phyloP scores from a whole-genome alignment of 1,140 invertebrate species.

The Belonocnema kinseyi region DNA sequence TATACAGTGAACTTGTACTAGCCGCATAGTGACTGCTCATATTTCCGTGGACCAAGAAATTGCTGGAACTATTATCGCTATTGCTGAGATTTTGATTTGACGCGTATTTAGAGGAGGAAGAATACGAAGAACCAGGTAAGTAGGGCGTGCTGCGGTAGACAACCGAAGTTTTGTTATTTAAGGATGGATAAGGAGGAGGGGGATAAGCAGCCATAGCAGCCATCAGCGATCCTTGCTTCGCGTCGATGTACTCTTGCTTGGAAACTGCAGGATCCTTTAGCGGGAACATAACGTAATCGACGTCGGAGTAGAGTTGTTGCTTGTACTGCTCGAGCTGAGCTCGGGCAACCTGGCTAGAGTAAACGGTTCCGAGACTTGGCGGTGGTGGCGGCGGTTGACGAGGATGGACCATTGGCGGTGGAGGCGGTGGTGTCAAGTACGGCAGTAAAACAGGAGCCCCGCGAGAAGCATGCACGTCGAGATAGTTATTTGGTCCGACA shows the following conservation, averaged over 20 bases:
- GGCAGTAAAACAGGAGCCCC: conserved; percentile 78
- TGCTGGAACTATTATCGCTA: conserved; percentile 62
- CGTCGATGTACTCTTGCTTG: conserved; percentile 92
- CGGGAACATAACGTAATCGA: conserved; percentile 93
- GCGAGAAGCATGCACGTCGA: conserved; percentile 80
- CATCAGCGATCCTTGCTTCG: conserved; percentile 84
- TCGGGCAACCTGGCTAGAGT: conserved; percentile 82
- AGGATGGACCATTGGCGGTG: conserved; percentile 75
- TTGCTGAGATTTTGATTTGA: conserved; percentile 84
- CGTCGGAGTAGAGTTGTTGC: conserved; percentile 91
- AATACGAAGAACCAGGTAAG: conserved; percentile 79
- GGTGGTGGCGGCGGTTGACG: conserved; percentile 75
- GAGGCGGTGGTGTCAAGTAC: conserved; percentile 78
- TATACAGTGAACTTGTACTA: conserved; percentile 74
- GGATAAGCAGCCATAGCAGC: conserved; percentile 79
- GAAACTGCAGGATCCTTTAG: conserved; percentile 91
- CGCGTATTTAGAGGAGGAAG: conserved; percentile 81
- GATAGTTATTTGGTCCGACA: conserved; percentile 81
- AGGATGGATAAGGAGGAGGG: conserved; percentile 77
- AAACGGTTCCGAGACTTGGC: conserved; percentile 78
- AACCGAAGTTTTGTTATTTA: conserved; percentile 80
- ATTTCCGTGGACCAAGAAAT: conserved; percentile 61
- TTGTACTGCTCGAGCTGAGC: conserved; percentile 90
- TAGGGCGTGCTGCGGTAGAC: conserved; percentile 88
- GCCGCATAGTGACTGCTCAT: conserved; percentile 69